Conservation (phyloP, 2,113 vertebrate genomes). For the Saccopteryx bilineata region DNA sequence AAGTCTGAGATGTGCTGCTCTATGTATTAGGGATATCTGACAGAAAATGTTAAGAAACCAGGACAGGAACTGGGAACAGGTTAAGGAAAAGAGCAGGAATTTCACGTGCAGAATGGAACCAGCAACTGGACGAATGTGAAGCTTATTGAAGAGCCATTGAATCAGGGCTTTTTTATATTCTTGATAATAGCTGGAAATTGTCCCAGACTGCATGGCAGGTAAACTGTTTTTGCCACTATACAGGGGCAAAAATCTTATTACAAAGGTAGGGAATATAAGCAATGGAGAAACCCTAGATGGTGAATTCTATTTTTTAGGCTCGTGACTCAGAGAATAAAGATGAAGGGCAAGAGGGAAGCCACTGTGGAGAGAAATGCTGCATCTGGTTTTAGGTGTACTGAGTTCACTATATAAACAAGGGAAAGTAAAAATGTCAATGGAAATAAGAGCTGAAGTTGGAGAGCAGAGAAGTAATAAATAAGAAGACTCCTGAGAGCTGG, state of each 20-base stretch:
- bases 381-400: background rate
- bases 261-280: background rate
- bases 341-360: conserved; percentile 27
- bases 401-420: conserved; percentile 12
- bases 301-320: background rate
- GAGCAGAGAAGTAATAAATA: conserved; percentile 41
- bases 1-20: background rate
- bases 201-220: background rate
- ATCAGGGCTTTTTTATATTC: background rate
- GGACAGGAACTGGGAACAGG: background rate
- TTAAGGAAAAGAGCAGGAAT: background rate
- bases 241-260: background rate
- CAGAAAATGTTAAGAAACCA: conserved; percentile 46
- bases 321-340: conserved; percentile 46
- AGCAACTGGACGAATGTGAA: background rate
- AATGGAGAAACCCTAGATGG: background rate
- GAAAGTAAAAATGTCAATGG: background rate
- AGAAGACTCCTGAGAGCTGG: conserved; percentile 31
- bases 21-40: background rate
- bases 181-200: background rate
- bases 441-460: conserved; percentile 51
- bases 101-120: conserved; percentile 41
- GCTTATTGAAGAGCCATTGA: background rate
- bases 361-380: conserved; percentile 6
- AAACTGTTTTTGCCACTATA: background rate